phyloP scores from a whole-genome alignment of 1,140 invertebrate species.

The Eumeta japonica region DNA sequence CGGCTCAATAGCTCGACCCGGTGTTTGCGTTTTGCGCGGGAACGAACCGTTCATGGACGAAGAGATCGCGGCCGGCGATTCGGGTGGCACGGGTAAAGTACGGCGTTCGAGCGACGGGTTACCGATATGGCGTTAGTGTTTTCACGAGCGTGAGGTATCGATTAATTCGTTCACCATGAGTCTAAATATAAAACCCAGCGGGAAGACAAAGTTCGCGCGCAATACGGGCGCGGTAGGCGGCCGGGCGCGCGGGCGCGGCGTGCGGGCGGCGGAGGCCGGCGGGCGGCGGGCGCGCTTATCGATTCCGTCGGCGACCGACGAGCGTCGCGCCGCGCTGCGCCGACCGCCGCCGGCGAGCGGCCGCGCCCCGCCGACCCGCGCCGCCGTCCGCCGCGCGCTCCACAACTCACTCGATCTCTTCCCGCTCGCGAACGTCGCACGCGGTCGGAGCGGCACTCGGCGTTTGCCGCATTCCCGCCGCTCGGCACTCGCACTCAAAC shows the following conservation, averaged over 20 bases:
- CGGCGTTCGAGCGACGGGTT: too few species aligned
- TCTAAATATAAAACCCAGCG: constrained; percentile 57
- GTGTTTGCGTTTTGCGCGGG: too few species aligned
- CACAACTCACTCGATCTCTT: constrained; percentile 45
- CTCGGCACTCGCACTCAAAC: too few species aligned
- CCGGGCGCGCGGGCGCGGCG: constrained; percentile 24
- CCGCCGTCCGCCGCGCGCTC: constrained; percentile 9
- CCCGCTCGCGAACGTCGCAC: constrained; percentile 50
- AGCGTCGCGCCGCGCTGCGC: constrained; percentile 51
- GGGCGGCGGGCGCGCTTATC: constrained; percentile 29
- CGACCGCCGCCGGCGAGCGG: constrained; percentile 44
- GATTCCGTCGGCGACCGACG: constrained; percentile 48
- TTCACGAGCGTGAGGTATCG: too few species aligned
- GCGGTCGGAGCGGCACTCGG: too few species aligned
- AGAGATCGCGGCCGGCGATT: too few species aligned
- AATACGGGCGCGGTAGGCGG: constrained; percentile 47
- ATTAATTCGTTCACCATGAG: constrained; percentile 54
- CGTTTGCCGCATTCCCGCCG: too few species aligned
- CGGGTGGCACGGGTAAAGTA: too few species aligned
- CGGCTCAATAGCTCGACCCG: too few species aligned
- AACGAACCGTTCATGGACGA: too few species aligned
- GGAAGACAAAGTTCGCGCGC: constrained; percentile 55
- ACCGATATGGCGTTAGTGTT: too few species aligned
- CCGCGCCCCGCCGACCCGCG: constrained; percentile 28
- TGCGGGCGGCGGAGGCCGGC: constrained; percentile 12